Conservation (phyloP, 2,797 vertebrate genomes). For the Loriculus beryllinus region DNA sequence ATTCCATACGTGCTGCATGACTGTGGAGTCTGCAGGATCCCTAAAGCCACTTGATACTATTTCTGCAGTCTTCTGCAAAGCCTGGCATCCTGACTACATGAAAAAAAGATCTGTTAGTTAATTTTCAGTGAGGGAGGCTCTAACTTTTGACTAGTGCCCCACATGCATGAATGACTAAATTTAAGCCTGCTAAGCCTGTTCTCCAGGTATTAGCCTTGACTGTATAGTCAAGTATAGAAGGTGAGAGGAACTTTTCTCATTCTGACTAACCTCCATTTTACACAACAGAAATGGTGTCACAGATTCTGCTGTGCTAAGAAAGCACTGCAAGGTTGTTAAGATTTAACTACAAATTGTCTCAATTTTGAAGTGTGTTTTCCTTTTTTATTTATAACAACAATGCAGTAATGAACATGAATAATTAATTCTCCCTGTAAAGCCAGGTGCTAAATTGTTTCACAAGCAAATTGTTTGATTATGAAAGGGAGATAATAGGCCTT, state of each 20-base stretch:
- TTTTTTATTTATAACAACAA: not conserved
- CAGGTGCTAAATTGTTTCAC: constrained; percentile 3
- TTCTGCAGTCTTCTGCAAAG: not conserved
- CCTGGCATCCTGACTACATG: not conserved
- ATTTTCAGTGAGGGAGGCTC: not conserved
- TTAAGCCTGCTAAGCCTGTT: not conserved
- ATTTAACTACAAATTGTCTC: not conserved
- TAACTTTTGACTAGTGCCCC: not conserved
- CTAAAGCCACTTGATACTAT: not conserved
- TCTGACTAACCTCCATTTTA: not conserved
- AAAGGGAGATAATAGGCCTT: not conserved
- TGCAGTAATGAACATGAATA: not conserved
- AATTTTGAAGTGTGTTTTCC: not conserved
- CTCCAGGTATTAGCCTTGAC: not conserved
- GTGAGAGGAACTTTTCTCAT: not conserved
- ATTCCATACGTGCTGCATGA: not conserved
- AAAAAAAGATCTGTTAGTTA: not conserved
- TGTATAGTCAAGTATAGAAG: not conserved
- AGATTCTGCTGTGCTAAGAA: not conserved
- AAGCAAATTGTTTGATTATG: not conserved
- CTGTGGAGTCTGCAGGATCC: not conserved
- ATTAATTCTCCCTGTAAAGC: not conserved
- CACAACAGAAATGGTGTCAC: not conserved
- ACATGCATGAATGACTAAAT: not conserved
- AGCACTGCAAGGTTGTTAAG: not conserved